A percentile compares a stretch with the other conserved stretches of the same genome.
Evolutionary conservation across 2,888 invertebrate species (phyloP).

Genomic region (Zhuqinia jingwanae): DNA sequence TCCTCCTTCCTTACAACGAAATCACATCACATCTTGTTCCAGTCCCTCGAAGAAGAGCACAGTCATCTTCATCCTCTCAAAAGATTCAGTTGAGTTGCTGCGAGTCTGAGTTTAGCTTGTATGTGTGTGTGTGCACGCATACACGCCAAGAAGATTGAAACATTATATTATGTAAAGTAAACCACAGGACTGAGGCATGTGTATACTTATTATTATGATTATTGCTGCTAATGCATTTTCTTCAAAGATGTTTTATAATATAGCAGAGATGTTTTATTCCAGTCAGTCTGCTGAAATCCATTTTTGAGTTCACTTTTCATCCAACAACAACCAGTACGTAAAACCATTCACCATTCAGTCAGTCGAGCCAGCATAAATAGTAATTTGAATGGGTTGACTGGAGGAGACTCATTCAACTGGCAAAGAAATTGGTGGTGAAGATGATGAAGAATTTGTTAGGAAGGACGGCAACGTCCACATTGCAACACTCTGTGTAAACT

Average conservation of each 20-base stretch:
- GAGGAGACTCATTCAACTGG: constrained; percentile 43
- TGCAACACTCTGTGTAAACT: not conserved
- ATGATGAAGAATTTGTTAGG: constrained; percentile 10
- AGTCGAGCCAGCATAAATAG: not conserved
- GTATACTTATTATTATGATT: constrained; percentile 8
- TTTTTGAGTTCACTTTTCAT: not conserved
- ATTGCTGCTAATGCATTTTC: constrained; percentile 5
- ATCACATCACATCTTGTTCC: constrained; percentile 39
- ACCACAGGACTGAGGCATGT: not conserved
- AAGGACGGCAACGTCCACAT: not conserved
- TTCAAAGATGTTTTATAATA: not conserved
- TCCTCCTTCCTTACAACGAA: constrained; percentile 55
- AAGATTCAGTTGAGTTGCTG: not conserved
- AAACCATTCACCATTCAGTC: not conserved
- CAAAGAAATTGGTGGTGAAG: not conserved
- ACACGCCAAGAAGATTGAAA: not conserved
- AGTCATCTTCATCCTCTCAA: constrained; percentile 3
- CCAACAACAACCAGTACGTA: not conserved
- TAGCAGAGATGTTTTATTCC: constrained; percentile 1
- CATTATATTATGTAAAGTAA: not conserved
- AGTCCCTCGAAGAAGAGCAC: not conserved
- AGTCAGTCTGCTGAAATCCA: not conserved
- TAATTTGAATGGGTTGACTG: constrained; percentile 30
- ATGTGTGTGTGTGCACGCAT: not conserved
- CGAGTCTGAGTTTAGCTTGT: not conserved